Conservation (phyloP, 2,888 invertebrate species). For the Mythimna impura region DNA sequence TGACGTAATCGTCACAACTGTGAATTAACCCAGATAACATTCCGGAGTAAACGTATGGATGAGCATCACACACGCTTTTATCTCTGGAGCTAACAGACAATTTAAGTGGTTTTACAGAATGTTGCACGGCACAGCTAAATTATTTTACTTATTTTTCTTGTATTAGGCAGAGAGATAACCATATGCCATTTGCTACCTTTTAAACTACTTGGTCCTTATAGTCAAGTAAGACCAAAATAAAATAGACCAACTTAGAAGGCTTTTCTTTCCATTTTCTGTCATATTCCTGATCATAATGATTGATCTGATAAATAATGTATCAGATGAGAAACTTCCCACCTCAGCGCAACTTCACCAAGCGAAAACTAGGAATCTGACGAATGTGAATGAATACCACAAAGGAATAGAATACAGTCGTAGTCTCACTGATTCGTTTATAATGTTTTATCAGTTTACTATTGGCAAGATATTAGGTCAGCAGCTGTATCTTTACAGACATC, state of each 20-base stretch:
- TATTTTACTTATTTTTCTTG: not conserved
- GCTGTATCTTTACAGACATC: slow-evolving; percentile 14
- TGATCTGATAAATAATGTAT: not conserved
- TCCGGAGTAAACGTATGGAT: slow-evolving; percentile 59
- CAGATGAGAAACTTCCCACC: not conserved
- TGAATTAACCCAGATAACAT: slow-evolving; percentile 71
- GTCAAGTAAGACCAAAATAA: slow-evolving; percentile 8
- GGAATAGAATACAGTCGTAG: not conserved
- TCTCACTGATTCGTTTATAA: not conserved
- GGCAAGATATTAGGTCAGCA: slow-evolving; percentile 24
- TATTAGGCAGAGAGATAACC: not conserved
- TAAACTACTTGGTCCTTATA: not conserved
- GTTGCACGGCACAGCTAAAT: slow-evolving; percentile 1
- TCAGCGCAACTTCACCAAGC: not conserved
- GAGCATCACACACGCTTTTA: slow-evolving; percentile 53
- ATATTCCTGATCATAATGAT: too few relatives aligned
- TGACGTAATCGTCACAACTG: slow-evolving; percentile 68
- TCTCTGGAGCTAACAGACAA: slow-evolving; percentile 43
- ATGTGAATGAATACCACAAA: slow-evolving; percentile 10
- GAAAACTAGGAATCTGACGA: not conserved
- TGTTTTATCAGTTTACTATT: slow-evolving; percentile 21
- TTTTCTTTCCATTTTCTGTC: too few relatives aligned
- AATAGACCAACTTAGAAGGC: not conserved
- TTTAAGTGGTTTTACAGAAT: slow-evolving; percentile 31
- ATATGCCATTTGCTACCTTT: not conserved